Evolutionary conservation across 2,797 vertebrate species (phyloP), one percentile per base, ranked within the genome.

Genomic region (Megalops cyprinoides): DNA sequence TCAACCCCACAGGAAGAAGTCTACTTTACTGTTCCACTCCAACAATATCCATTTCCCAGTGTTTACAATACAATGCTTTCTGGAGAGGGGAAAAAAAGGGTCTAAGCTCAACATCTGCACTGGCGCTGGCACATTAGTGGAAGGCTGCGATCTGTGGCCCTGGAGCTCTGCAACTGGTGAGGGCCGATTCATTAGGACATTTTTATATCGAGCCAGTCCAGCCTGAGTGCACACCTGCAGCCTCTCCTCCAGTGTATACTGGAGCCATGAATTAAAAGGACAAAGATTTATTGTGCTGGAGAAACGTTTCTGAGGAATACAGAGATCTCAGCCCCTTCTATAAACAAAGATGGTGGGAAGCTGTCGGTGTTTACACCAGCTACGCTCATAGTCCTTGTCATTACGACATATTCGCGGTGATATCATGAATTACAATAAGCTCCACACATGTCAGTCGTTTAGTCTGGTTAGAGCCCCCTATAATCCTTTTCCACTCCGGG

Each of bases 311-410:
- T 31, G 58, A 31, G 49, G 82, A 76, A 79, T 79, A 60, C 75
- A 60, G 77, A 79, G 73, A 76, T 85, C 81, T 82, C 73, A 82
- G 76, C 31, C 82, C 10, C 25, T 77, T 78, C 74, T 78, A 77
- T 89, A 95, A 95, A 95, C 93, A 95, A 88, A 93, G 91, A 93
- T 92, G 91, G 91, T 95, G 94, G 94, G 94, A 95, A 89, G 83
- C 89, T 90, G 69, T 51, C 89, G 86, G 85, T 95, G 94, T 95
- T 95, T 95, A 95, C 86, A 94, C 90, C 90, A 91, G 82, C 83
- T 84, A 86, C 90, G 92, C 91, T 92, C 89, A 91, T 87, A 82
- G 86, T 87, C 89, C 89, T 86, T 91, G 88, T 91, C 87, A 87
- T 85, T 86, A 87, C 90, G 88, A 86, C 83, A 87, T 80, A 79